Evolutionary conservation across 2,113 vertebrate genomes (phyloP).

Genomic region (Crotophaga sulcirostris): DNA sequence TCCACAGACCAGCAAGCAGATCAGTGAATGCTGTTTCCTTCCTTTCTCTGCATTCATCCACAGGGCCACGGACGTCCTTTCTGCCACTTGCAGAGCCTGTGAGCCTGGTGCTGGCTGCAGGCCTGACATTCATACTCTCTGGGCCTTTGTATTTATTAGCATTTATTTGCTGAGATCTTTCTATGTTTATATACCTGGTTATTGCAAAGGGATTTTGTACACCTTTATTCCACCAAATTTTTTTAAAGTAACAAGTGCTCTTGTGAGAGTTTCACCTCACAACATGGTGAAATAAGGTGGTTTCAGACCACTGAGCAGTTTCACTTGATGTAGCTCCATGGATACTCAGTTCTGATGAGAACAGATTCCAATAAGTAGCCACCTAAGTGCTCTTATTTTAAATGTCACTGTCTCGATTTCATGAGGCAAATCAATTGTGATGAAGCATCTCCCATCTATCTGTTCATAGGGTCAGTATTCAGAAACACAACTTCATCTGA

Average conservation of each 20-base stretch:
- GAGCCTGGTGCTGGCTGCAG: background rate
- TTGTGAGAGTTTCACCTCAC: conserved; percentile 9
- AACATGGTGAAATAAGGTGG: background rate
- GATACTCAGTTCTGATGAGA: conserved; percentile 46
- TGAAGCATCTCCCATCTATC: background rate
- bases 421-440: conserved; percentile 21
- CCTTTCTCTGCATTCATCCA: background rate
- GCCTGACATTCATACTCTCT: background rate
- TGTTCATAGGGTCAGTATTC: background rate
- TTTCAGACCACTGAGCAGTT: background rate
- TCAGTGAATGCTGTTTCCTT: fast-evolving
- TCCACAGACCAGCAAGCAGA: background rate
- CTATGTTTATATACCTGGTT: background rate
- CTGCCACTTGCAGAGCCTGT: background rate
- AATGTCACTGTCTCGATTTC: conserved; percentile 27
- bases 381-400: conserved; percentile 59
- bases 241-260: background rate
- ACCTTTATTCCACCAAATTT: conserved; percentile 48
- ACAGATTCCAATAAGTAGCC: conserved; percentile 33
- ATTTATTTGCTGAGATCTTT: background rate
- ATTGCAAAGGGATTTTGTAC: background rate
- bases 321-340: conserved; percentile 28
- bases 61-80: background rate
- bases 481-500: background rate
- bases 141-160: background rate